Evolutionary conservation across 2,797 vertebrate species (phyloP).

Genomic region (Eurystomus glaucurus): DNA sequence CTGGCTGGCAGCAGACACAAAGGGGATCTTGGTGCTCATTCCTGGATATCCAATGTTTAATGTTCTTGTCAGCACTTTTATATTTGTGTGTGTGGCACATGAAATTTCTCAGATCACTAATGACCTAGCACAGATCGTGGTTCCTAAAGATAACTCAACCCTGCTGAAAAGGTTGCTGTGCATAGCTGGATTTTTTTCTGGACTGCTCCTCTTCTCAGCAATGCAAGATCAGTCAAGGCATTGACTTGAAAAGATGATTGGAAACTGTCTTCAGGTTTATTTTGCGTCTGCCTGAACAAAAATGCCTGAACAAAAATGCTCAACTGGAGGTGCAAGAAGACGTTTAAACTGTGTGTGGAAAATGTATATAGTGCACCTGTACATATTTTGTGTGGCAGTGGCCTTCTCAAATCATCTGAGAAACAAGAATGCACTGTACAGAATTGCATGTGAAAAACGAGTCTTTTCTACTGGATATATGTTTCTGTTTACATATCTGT

Average conservation of each 20-base stretch:
- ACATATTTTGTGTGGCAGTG: slow-evolving; percentile 41
- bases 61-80: slow-evolving; percentile 96
- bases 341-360: slow-evolving; percentile 38
- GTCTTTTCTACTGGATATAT: slow-evolving; percentile 76
- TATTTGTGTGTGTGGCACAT: slow-evolving; percentile 98
- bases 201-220: slow-evolving; percentile 86
- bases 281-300: slow-evolving; percentile 56
- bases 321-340: slow-evolving; percentile 58
- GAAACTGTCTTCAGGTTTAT: slow-evolving; percentile 57
- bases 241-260: slow-evolving; percentile 33
- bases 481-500: slow-evolving; percentile 75
- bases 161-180: slow-evolving; percentile 91
- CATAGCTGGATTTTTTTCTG: slow-evolving; percentile 84
- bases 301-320: slow-evolving; percentile 51
- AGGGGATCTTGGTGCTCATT: slow-evolving; percentile 95
- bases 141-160: slow-evolving; percentile 93
- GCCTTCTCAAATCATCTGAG: slow-evolving; percentile 22
- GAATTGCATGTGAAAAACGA: slow-evolving; percentile 73
- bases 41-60: slow-evolving; percentile 95
- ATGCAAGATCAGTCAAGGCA: slow-evolving; percentile 80
- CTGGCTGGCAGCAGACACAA: slow-evolving; percentile 98
- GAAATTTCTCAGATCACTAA: slow-evolving; percentile 98
- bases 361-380: slow-evolving; percentile 71
- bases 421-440: slow-evolving; percentile 66
- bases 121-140: slow-evolving; percentile 93